phyloP scores from a whole-genome alignment of 1,140 invertebrate species.

The Sminthurides bifidus region DNA sequence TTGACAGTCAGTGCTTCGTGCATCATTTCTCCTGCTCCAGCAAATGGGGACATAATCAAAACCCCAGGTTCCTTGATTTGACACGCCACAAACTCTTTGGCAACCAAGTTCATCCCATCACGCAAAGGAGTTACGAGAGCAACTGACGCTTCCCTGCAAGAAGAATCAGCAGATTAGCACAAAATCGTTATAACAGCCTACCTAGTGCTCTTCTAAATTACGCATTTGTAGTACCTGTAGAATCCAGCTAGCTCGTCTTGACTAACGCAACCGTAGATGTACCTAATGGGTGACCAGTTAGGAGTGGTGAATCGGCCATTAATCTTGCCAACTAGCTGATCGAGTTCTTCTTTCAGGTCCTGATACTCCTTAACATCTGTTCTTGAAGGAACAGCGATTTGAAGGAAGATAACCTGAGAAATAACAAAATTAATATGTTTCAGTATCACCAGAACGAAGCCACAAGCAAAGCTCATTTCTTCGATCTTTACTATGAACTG shows the following conservation, averaged over 20 bases:
- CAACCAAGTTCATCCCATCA: slow-evolving; percentile 87
- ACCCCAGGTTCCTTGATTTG: slow-evolving; percentile 78
- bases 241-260: slow-evolving; percentile 74
- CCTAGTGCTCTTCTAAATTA: background rate
- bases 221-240: slow-evolving; percentile 39
- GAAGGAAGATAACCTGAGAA: slow-evolving; percentile 51
- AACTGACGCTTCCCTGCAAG: slow-evolving; percentile 60
- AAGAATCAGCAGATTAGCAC: background rate
- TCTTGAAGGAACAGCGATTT: slow-evolving; percentile 77
- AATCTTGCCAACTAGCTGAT: slow-evolving; percentile 73
- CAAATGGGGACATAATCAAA: slow-evolving; percentile 77
- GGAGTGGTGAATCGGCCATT: slow-evolving; percentile 76
- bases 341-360: slow-evolving; percentile 79
- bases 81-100: slow-evolving; percentile 85
- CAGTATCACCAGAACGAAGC: no score
- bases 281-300: slow-evolving; percentile 81
- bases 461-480: no score
- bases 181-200: background rate
- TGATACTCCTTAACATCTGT: slow-evolving; percentile 84
- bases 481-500: no score
- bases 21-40: slow-evolving; percentile 78
- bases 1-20: slow-evolving; percentile 79
- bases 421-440: no score
- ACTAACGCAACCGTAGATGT: slow-evolving; percentile 77
- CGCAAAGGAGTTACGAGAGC: slow-evolving; percentile 72